Evolutionary conservation across 1,140 invertebrate species (phyloP).

Genomic region (Leguminivora glycinivorella): DNA sequence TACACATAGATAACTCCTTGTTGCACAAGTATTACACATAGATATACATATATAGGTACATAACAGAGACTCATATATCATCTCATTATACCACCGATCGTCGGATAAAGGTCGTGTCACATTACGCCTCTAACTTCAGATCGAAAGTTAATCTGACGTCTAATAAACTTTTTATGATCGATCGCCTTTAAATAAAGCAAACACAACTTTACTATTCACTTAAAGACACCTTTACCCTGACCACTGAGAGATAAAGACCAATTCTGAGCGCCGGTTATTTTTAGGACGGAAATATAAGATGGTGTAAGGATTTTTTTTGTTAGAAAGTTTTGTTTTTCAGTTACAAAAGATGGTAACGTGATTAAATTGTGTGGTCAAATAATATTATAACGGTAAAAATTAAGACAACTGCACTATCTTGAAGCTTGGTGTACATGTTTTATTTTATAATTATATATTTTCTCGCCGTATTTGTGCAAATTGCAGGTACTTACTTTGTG

Average conservation of each 20-base stretch:
- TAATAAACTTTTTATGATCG: conserved; percentile 64
- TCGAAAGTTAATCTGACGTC: conserved; percentile 64
- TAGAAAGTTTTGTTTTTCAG: conserved; percentile 11
- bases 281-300: not conserved
- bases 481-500: too few relatives aligned
- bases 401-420: not conserved
- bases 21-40: too few relatives aligned
- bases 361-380: conserved; percentile 16
- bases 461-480: too few relatives aligned
- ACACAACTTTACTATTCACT: not conserved
- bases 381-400: conserved; percentile 1
- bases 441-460: too few relatives aligned
- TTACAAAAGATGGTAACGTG: conserved; percentile 4
- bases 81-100: conserved; percentile 18
- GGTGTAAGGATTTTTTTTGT: not conserved
- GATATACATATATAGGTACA: not conserved
- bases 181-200: conserved; percentile 43
- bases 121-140: conserved; percentile 51
- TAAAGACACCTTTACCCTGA: not conserved
- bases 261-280: not conserved
- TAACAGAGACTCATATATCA: not conserved
- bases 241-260: not conserved
- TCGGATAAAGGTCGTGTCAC: conserved; percentile 50
- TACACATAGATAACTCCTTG: too few relatives aligned
- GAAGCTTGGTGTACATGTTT: too few relatives aligned